Base-by-base conservation (phyloP, 2,888 invertebrate species). In the Neoascia interrupta region DNA sequence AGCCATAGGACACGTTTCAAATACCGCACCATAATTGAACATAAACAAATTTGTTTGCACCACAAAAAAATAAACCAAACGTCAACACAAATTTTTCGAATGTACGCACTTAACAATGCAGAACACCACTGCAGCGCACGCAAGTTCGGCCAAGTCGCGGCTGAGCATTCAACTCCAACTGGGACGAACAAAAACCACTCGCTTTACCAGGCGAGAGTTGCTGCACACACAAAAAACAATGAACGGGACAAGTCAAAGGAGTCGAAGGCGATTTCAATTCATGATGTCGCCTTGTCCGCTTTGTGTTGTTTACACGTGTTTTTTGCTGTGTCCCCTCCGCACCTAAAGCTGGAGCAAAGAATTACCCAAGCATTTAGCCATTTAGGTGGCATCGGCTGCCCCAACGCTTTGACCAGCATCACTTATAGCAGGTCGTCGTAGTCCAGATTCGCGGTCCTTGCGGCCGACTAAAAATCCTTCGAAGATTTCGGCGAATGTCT, bases 251-350 rank as follows among this genome's bases (percentile, higher is more conserved):
- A 79, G 79, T 79, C 79, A 79, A 79, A 79, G 79, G 49, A 79
- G 49, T 53, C 79, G 61, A 45, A 79, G 61, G 68, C 68, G 73
- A 79, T 79, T 79, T 79, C 73, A 79, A 79, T 73, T 79, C 73
- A 79, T 68, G 79, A 79, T 79, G 79, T 79, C 79, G 73, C 79
- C 79, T 68, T 79, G 79, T 73, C 66, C 68, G 73, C 73, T 79
- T 79, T 79, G 60, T 73, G 79, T 68, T 79, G 79, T 79, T 79
- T 79, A 79, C 79, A 79, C 79, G 79, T 79, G 79, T 79, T 79
- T 76, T 79, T 79, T 73, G 73, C 61, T n/a, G n/a, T n/a, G n/a
- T n/a, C n/a, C n/a, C n/a, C n/a, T n/a, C 56, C 73, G 66, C 47
- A 60, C 53, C 66, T 49, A 43, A 79, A 37, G 49, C 66, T 68